phyloP scores from a whole-genome alignment of 2,113 vertebrate species.

The Gymnorhina tibicen region DNA sequence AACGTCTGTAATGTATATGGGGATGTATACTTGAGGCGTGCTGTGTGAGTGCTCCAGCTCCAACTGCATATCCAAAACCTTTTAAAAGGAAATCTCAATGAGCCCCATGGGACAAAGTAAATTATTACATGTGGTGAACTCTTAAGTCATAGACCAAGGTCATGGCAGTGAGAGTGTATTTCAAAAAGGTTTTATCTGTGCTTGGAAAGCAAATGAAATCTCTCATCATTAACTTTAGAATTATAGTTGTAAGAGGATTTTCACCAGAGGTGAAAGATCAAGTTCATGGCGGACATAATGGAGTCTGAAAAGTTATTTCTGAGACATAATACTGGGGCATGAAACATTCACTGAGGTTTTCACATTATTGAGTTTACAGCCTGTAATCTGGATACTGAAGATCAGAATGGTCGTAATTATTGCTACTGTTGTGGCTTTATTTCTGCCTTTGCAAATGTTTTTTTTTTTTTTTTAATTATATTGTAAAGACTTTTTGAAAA shows the following conservation, averaged over 20 bases:
- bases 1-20: background rate
- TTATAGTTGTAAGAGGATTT: constrained; percentile 64
- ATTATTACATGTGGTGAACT: constrained; percentile 73
- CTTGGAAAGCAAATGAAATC: constrained; percentile 76
- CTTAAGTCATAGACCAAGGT: constrained; percentile 72
- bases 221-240: constrained; percentile 72
- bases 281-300: constrained; percentile 62
- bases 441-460: background rate
- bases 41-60: constrained; percentile 1
- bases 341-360: constrained; percentile 47
- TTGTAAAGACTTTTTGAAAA: background rate
- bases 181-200: constrained; percentile 71
- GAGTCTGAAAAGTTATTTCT: constrained; percentile 65
- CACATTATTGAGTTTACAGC: constrained; percentile 11
- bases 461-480: background rate
- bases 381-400: constrained; percentile 5
- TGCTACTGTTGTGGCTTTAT: background rate
- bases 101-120: constrained; percentile 63
- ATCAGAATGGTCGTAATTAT: constrained; percentile 39
- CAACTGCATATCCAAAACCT: constrained; percentile 44
- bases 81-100: constrained; percentile 65
- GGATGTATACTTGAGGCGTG: background rate
- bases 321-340: constrained; percentile 18
- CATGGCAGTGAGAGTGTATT: constrained; percentile 67
- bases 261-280: constrained; percentile 75